These are phyloP conservation scores for Zosterops borbonicus DNA, from an alignment of 2,113 vertebrate genomes.

Conservation along the genomic window DNA sequence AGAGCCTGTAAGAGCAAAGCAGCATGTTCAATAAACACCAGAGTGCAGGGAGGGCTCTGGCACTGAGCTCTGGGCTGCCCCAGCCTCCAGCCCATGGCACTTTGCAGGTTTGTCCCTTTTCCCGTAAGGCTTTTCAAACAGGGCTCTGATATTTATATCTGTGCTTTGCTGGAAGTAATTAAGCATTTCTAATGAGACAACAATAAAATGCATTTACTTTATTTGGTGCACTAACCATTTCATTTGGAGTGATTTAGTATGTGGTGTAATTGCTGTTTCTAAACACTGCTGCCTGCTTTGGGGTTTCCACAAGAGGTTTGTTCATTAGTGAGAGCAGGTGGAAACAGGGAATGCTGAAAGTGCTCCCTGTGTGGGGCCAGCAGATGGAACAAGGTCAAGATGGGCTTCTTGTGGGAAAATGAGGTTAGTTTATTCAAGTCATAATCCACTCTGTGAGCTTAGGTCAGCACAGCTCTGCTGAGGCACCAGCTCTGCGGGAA, in stretches of 20 bases:
- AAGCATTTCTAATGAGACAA: conserved; percentile 18
- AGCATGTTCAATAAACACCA: neutral
- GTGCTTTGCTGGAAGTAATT: neutral
- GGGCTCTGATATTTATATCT: neutral
- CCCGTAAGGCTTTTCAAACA: conserved; percentile 7
- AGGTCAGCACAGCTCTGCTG: neutral
- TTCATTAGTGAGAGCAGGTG: neutral
- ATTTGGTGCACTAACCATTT: neutral
- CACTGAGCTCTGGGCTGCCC: neutral
- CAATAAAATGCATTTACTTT: conserved; percentile 12
- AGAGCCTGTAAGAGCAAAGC: neutral
- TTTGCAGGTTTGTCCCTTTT: neutral
- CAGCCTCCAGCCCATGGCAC: neutral
- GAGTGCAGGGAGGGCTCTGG: neutral
- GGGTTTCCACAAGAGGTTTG: neutral
- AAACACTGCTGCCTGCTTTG: neutral
- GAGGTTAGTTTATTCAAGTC: neutral
- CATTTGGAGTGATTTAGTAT: neutral
- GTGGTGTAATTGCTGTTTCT: neutral
- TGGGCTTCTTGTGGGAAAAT: neutral
- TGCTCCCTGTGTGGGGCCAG: neutral
- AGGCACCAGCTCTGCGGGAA: neutral
- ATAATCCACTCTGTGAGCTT: neutral
- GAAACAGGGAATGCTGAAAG: neutral
- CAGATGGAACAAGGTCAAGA: conserved; percentile 4